Percentiles rank a stretch among this genome's conserved stretches.
These are phyloP conservation scores for Orthonyx spaldingii DNA, from an alignment of 2,113 vertebrate genomes.

Conservation along the genomic window DNA sequence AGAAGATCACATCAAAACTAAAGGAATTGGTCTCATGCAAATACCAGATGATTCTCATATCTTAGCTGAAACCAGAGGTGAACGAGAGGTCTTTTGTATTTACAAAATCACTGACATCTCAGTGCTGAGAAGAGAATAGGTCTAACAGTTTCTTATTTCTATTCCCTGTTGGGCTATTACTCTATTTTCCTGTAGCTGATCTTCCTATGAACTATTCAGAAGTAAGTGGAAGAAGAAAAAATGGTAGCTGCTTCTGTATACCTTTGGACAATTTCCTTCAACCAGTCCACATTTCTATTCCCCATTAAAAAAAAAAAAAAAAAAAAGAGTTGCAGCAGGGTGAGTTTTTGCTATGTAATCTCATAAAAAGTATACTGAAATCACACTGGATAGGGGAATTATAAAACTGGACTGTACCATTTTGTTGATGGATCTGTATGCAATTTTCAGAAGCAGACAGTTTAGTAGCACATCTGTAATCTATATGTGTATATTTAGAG, in stretches of 20 bases:
- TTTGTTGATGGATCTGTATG: not conserved
- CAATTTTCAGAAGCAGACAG: not conserved
- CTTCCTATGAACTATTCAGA: not conserved
- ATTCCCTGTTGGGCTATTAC: not conserved
- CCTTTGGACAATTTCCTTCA: not conserved
- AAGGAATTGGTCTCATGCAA: not conserved
- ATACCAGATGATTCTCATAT: not conserved
- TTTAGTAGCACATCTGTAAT: not conserved
- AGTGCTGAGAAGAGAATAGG: not conserved
- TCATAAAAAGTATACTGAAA: not conserved
- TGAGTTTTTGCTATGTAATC: not conserved
- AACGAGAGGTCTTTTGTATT: rapidly evolving
- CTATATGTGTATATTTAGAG: not conserved
- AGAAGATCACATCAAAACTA: not conserved
- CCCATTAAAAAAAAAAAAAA: not conserved
- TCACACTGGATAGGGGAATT: not conserved
- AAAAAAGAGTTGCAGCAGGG: rapidly evolving
- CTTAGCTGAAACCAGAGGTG: not conserved
- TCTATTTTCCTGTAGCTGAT: not conserved
- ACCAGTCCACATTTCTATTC: not conserved
- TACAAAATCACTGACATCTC: not conserved
- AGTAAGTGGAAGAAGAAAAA: not conserved
- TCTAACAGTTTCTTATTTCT: not conserved
- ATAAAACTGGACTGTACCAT: not conserved
- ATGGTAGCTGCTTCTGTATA: not conserved